Percentiles rank a stretch among this genome's conserved stretches.
Evolutionary conservation across 2,888 invertebrate genomes (phyloP).

Genomic region (Ophion obscuratus): DNA sequence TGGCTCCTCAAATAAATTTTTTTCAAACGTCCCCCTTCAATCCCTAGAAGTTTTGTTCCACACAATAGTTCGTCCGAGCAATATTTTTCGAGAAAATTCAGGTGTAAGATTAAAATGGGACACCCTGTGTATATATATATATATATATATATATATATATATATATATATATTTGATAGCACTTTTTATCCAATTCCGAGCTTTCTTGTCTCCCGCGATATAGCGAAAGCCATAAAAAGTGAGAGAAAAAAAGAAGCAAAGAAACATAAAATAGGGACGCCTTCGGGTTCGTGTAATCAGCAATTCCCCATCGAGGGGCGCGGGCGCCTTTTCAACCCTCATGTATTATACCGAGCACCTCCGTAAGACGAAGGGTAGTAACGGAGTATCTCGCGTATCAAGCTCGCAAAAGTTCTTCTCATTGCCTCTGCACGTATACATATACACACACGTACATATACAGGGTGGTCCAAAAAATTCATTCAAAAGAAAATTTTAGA

Average conservation of each 20-base stretch:
- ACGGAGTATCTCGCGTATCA: slow-evolving; percentile 29
- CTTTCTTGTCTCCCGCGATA: slow-evolving; percentile 31
- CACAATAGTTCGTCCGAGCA: too few relatives aligned
- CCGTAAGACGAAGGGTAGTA: slow-evolving; percentile 16
- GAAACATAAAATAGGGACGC: slow-evolving; percentile 31
- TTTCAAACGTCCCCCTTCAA: too few relatives aligned
- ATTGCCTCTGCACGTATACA: slow-evolving; percentile 6
- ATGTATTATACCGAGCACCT: slow-evolving; percentile 35
- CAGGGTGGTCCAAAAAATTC: too few relatives aligned
- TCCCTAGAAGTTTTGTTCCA: too few relatives aligned
- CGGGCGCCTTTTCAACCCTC: slow-evolving; percentile 61
- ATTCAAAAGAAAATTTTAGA: too few relatives aligned
- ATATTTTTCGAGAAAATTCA: too few relatives aligned
- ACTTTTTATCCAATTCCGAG: slow-evolving; percentile 24
- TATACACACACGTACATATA: background rate
- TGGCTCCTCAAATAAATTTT: too few relatives aligned
- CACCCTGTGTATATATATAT: too few relatives aligned
- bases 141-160: too few relatives aligned
- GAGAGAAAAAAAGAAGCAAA: slow-evolving; percentile 33
- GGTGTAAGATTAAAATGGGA: too few relatives aligned
- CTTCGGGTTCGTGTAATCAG: slow-evolving; percentile 68
- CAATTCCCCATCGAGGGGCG: slow-evolving; percentile 65
- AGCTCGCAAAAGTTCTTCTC: slow-evolving; percentile 46
- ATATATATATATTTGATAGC: background rate
- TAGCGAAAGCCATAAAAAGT: slow-evolving; percentile 64